phyloP scores from a whole-genome alignment of 2,797 vertebrate species.

The Cyprinodon diabolis region DNA sequence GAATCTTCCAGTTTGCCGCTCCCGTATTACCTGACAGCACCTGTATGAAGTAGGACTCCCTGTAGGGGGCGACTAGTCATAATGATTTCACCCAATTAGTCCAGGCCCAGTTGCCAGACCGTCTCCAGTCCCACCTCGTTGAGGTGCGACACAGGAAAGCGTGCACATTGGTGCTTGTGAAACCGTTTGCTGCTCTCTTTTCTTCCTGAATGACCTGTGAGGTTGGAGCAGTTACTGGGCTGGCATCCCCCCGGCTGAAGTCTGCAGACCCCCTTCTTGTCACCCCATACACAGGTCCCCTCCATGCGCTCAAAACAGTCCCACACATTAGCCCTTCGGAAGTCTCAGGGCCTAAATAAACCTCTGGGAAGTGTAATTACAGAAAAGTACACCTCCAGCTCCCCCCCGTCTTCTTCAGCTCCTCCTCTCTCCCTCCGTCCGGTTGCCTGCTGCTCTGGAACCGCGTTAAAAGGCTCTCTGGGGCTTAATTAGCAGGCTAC shows the following conservation, averaged over 20 bases:
- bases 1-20: background rate
- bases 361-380: slow-evolving; percentile 78
- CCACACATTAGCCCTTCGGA: slow-evolving; percentile 53
- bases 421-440: slow-evolving; percentile 74
- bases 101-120: slow-evolving; percentile 1
- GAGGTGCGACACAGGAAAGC: slow-evolving; percentile 51
- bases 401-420: slow-evolving; percentile 33
- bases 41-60: background rate
- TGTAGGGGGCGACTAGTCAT: background rate
- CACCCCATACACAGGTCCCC: slow-evolving; percentile 29
- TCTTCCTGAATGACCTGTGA: slow-evolving; percentile 71
- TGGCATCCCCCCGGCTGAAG: slow-evolving; percentile 57
- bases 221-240: slow-evolving; percentile 72
- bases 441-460: slow-evolving; percentile 82
- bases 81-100: slow-evolving; percentile 1
- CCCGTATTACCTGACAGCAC: background rate
- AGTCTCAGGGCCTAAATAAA: slow-evolving; percentile 64
- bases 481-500: slow-evolving; percentile 83
- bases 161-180: slow-evolving; percentile 30
- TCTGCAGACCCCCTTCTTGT: slow-evolving; percentile 63
- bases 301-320: slow-evolving; percentile 27
- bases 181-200: slow-evolving; percentile 33
- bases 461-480: slow-evolving; percentile 79
- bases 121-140: slow-evolving; percentile 31
- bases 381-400: slow-evolving; percentile 61